A percentile compares a stretch with the other conserved stretches of the same genome.
Evolutionary conservation across 2,113 vertebrate species (phyloP).

Genomic region (Geococcyx californianus): DNA sequence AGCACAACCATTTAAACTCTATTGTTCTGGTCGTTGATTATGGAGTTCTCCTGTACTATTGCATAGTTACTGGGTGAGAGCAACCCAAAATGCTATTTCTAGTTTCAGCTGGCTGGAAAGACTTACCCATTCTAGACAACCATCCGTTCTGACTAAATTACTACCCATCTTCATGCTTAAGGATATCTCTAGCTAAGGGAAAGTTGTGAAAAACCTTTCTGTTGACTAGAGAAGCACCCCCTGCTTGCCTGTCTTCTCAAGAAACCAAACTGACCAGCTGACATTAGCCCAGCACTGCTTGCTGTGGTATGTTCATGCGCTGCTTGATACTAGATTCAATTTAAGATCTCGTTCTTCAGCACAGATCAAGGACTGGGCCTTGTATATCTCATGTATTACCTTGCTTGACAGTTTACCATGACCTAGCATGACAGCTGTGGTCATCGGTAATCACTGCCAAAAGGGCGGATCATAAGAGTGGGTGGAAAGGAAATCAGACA

Average conservation of each 20-base stretch:
- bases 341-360: slow-evolving; percentile 14
- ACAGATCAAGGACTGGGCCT: slow-evolving; percentile 30
- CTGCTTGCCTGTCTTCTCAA: background rate
- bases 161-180: background rate
- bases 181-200: background rate
- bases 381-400: slow-evolving; percentile 32
- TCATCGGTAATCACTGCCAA: slow-evolving; percentile 51
- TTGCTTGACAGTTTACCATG: slow-evolving; percentile 68
- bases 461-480: slow-evolving; percentile 64
- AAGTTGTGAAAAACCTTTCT: background rate
- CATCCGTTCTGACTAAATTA: background rate
- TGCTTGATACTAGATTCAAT: background rate
- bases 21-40: background rate
- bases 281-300: background rate
- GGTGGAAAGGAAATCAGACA: slow-evolving; percentile 67
- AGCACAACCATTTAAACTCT: background rate
- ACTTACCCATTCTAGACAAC: background rate
- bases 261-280: background rate
- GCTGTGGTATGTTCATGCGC: background rate
- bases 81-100: background rate
- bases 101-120: background rate
- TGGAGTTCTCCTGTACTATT: background rate
- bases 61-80: background rate
- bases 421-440: slow-evolving; percentile 72
- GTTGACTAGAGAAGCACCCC: background rate